Conservation (phyloP, 2,113 vertebrate species). For the Cebus imitator region DNA sequence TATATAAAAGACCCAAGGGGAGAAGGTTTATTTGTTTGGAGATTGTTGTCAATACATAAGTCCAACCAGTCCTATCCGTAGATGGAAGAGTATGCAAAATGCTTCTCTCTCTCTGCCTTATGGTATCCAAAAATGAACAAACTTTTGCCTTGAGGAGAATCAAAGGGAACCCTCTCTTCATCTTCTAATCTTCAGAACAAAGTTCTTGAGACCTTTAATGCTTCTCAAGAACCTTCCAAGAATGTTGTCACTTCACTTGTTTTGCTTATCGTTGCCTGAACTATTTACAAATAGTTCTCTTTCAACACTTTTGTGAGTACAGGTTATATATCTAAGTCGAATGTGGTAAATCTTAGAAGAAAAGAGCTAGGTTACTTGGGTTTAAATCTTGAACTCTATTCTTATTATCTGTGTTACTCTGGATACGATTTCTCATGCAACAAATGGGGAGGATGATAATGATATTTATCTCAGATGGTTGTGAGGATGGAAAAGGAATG, state of each 20-base stretch:
- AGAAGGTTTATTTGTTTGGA: not conserved
- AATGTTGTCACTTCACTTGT: not conserved
- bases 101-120: not conserved
- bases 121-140: not conserved
- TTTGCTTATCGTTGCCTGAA: conserved; percentile 32
- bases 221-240: not conserved
- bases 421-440: not conserved
- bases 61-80: not conserved
- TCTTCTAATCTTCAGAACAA: not conserved
- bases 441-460: not conserved
- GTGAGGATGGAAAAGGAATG: not conserved
- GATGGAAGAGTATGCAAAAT: not conserved
- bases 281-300: not conserved
- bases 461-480: not conserved
- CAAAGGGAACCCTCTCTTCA: not conserved
- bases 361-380: not conserved
- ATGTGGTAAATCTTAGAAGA: not conserved
- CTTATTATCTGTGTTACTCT: not conserved
- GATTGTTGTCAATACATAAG: not conserved
- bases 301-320: not conserved
- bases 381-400: conserved; percentile 5
- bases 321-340: not conserved
- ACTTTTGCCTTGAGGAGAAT: conserved; percentile 9
- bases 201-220: not conserved
- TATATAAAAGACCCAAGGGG: not conserved